Base-by-base conservation (phyloP, 2,113 vertebrate species). In the Tragelaphus strepsiceros region DNA sequence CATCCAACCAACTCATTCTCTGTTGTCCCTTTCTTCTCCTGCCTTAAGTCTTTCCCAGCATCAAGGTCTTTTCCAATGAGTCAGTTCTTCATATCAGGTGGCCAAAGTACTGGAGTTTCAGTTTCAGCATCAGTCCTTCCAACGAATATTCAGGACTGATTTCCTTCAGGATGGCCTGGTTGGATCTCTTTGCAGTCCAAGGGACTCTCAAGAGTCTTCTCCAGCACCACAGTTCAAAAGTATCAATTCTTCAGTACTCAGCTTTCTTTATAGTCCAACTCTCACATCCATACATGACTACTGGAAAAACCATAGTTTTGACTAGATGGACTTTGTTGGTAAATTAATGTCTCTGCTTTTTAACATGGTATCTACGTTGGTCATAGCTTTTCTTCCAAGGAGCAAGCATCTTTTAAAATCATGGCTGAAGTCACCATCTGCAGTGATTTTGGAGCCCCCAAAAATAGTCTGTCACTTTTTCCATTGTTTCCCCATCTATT, bases 371-470 rank as follows among this genome's bases (percentile, higher is more conserved):
- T 71, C 64, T 21, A 71, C 8, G 9, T 71, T 71, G n/a, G 17
- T 71, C 64, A 71, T 71, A 35, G n/a, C 64, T 35, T 71, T 35
- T 71, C n/a, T 71, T 71, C 17, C 17, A 71, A 71, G n/a, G 17
- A 35, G 64, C 16, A 71, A 71, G 17, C n/a, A 71, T 71, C 64
- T 35, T 35, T 71, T 71, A 71, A 71, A 35, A 71, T 71, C 64
- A 71, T 21, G 17, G 4, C 9, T 71, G 64, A 26, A 71, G 19
- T 71, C 67, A 71, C 67, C 19, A 71, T 71, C 67, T 71, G 19
- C n/a, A 71, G n/a, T 39, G 10, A 39, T 71, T 74, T 74, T 22
- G 10, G 67, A 74, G n/a, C 67, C 67, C n/a, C 0, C 0, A 22
- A 22, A 74, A 74, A 24, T 71, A 35, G 19, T 74, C n/a, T 74